Evolutionary conservation across 1,140 invertebrate genomes (phyloP), one percentile per base, ranked within the genome.

Genomic region (Drosophila persimilis): DNA sequence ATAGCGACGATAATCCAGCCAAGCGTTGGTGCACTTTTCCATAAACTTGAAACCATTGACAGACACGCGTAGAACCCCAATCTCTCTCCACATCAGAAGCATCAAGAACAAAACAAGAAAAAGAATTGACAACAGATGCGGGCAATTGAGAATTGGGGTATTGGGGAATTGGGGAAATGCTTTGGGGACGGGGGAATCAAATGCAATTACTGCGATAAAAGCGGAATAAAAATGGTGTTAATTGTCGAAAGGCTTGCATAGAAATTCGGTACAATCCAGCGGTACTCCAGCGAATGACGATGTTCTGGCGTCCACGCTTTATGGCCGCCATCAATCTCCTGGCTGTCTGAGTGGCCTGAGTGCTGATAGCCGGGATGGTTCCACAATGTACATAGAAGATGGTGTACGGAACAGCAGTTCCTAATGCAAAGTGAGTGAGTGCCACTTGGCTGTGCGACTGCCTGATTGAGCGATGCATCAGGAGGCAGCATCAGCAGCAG

Each of bases 151-250:
- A 78, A 70, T 69, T 70, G 56, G 71, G 60, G n/a, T 51, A 31
- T 31, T 31, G 29, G 11, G 35, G 35, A 39, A 52, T 43, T 56
- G 60, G 69, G 47, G 47, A 53, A 73, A 46, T 31, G 31, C 0
- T 22, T 35, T 45, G 48, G 46, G 13, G 39, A 20, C 20, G 20
- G 58, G 52, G 60, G 52, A 9, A 31, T 46, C 51, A 70, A 81
- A 66, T 83, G 80, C 70, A 80, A 77, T 85, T 80, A 75, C 77
- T 26, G 60, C 51, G 80, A 84, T 84, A 84, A 84, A 84, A 84
- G 50, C 45, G 52, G 57, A 45, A 73, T 84, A 77, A 85, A 84
- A 84, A 84, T 85, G 80, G 80, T 84, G 80, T 85, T 85, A 84
- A 85, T 80, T 85, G 80, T 47, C 47, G 22, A 70, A 56, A 70